phyloP scores from a whole-genome alignment of 2,888 invertebrate genomes.

The Muschampia plurimacula region DNA sequence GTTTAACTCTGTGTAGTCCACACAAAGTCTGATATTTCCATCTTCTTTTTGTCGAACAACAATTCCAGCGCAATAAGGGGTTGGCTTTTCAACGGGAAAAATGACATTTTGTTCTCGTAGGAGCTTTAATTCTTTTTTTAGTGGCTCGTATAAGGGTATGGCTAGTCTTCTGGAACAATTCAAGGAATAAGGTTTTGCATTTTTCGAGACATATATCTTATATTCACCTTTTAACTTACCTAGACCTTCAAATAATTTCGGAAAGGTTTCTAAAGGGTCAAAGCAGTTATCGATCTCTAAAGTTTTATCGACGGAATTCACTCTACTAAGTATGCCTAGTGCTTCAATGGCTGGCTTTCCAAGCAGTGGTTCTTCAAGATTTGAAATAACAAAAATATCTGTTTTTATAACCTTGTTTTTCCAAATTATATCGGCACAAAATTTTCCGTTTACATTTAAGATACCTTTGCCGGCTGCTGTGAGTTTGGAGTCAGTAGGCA shows the following conservation, averaged over 20 bases:
- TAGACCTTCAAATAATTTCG: neutral
- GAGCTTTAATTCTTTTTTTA: neutral
- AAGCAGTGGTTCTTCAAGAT: neutral
- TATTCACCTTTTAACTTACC: conserved; percentile 12
- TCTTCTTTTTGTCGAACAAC: conserved; percentile 11
- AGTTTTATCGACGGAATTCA: neutral
- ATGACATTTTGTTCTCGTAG: neutral
- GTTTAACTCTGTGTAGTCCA: conserved; percentile 10
- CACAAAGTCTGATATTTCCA: conserved; percentile 8
- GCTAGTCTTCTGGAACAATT: conserved; percentile 10
- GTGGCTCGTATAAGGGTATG: conserved; percentile 1
- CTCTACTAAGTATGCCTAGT: neutral
- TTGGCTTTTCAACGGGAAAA: neutral
- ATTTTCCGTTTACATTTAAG: neutral
- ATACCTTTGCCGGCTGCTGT: neutral
- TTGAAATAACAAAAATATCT: neutral
- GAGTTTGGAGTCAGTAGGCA: neutral
- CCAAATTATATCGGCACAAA: neutral
- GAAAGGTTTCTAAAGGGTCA: neutral
- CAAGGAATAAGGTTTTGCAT: conserved; percentile 12
- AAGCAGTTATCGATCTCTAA: neutral
- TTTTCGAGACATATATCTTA: conserved; percentile 2
- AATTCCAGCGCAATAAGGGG: conserved; percentile 6
- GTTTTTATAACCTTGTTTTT: conserved; percentile 5
- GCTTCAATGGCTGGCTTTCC: conserved; percentile 1